phyloP scores from a whole-genome alignment of 2,888 invertebrate genomes.

The Hypercompe scribonia region DNA sequence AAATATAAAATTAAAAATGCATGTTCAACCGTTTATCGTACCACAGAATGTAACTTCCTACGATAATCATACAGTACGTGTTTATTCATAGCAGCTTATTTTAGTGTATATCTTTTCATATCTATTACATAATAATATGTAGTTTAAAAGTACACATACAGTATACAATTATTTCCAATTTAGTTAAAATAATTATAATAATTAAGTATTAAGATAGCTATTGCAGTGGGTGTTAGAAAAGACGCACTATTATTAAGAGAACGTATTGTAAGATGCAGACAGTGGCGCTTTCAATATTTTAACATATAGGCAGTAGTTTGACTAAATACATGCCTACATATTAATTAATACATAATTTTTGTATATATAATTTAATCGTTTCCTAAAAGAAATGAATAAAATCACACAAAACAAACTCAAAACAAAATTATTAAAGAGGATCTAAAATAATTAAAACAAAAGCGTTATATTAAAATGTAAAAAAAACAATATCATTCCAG shows the following conservation, averaged over 20 bases:
- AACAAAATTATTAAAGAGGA: too few species aligned
- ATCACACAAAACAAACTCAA: neutral
- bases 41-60: too few species aligned
- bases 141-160: too few species aligned
- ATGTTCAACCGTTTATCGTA: neutral
- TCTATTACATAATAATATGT: too few species aligned
- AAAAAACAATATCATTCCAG: neutral
- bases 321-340: slow-evolving; percentile 18
- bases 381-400: neutral
- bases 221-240: slow-evolving; percentile 14
- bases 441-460: too few species aligned
- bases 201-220: neutral
- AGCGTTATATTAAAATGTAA: too few species aligned
- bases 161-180: too few species aligned
- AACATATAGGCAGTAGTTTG: slow-evolving; percentile 61
- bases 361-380: neutral
- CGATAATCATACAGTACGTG: too few species aligned
- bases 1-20: too few species aligned
- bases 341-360: neutral
- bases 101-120: too few species aligned
- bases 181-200: neutral
- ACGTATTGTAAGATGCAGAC: slow-evolving; percentile 41
- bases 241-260: slow-evolving; percentile 57
- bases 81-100: too few species aligned
- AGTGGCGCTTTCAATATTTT: slow-evolving; percentile 80